Base-by-base conservation (phyloP, 2,888 invertebrate genomes). In the Cheilosia grossa region DNA sequence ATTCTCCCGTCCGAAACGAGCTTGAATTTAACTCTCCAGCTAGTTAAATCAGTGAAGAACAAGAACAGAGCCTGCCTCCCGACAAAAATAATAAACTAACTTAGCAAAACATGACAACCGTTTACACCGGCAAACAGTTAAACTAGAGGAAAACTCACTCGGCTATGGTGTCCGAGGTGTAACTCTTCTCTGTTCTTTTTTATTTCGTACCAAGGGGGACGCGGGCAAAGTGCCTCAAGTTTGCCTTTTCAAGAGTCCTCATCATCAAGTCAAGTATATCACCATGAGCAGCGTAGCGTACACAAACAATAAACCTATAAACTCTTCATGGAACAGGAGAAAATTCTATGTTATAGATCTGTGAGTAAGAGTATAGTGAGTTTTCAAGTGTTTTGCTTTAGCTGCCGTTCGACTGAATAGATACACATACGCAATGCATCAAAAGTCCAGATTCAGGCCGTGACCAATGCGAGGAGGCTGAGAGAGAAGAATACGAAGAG, bases 251-350 rank as follows among this genome's bases (percentile, higher is more conserved):
- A 85, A 81, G 81, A 81, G 85, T 77, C 81, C 75, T 81, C 75
- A 81, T 81, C 81, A 81, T 72, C 61, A 64, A 75, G 70, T 85
- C 80, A 74, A 80, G 81, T 85, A 85, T 85, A 63, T 81, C 85
- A 85, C 81, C 70, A 17, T 24, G 53, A 40, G 56, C n/a, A 27
- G 42, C 17, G 61, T 44, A 59, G 40, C n/a, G 10, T 6, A 49
- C 0, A 70, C 7, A 17, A 66, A 49, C 30, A 59, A 54, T 4
- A 4, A 59, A 61, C 44, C 19, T 21, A 2, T 4, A n/a, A n/a
- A 42, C 42, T 30, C 9, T 17, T 40, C 33, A 54, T 61, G 63
- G 73, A 66, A 49, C 54, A 53, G 15, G 53, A 30, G 53, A 74
- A 79, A 69, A 74, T 58, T 72, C 30, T 69, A 66, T 53, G 40